Evolutionary conservation across 2,797 vertebrate genomes (phyloP).

Genomic region (Clarias platycephalus): DNA sequence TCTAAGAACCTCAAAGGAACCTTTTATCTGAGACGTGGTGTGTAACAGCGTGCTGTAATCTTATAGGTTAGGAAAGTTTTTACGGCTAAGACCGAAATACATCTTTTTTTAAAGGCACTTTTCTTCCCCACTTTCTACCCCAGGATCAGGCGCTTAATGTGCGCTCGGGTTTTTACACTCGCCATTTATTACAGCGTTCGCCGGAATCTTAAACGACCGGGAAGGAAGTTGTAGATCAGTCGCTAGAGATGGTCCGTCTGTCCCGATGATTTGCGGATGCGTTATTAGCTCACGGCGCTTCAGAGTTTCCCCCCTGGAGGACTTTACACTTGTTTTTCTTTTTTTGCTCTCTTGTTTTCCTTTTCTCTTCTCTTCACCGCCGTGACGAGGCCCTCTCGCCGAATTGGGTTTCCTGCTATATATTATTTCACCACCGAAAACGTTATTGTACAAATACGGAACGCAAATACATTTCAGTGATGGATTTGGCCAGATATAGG

Average conservation of each 20-base stretch:
- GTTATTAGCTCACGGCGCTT: conserved; percentile 44
- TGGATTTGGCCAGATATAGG: conserved; percentile 46
- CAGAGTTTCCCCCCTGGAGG: conserved; percentile 46
- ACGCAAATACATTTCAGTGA: conserved; percentile 50
- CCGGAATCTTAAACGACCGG: conserved; percentile 44
- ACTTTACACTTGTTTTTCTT: conserved; percentile 47
- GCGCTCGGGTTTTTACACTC: conserved; percentile 30
- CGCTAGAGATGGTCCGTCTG: conserved; percentile 48
- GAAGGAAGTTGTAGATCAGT: conserved; percentile 56
- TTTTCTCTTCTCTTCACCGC: conserved; percentile 36
- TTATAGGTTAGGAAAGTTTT: neutral
- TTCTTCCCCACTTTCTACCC: neutral
- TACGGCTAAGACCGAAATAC: too few relatives aligned
- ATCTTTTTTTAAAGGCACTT: neutral
- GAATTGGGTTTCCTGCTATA: conserved; percentile 47
- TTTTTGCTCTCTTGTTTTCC: conserved; percentile 37
- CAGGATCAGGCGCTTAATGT: conserved; percentile 21
- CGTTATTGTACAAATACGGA: conserved; percentile 51
- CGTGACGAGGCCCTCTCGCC: conserved; percentile 40
- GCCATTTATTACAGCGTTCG: conserved; percentile 38
- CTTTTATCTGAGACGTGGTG: neutral
- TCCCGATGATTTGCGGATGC: conserved; percentile 52
- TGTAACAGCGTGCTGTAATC: neutral
- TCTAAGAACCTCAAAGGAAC: neutral
- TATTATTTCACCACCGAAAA: conserved; percentile 50